Percentiles rank a stretch among this genome's conserved stretches.
Evolutionary conservation across 2,113 vertebrate species (phyloP).

Genomic region (Aptenodytes patagonicus): DNA sequence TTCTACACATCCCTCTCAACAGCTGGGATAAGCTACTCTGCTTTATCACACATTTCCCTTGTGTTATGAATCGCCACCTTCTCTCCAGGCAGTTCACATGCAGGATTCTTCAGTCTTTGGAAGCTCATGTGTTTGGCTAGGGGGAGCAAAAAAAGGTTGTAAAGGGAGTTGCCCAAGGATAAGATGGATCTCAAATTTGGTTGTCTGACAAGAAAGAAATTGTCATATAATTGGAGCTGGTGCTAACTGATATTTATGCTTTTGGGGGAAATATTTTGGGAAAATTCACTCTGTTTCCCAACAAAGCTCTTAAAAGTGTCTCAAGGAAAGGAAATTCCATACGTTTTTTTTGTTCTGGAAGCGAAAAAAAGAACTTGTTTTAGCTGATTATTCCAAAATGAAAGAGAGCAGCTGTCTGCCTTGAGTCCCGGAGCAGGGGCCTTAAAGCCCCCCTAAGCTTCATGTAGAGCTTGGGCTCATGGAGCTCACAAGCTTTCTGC

Average conservation of each 20-base stretch:
- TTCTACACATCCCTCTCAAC: constrained; percentile 55
- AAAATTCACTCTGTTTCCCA: constrained; percentile 27
- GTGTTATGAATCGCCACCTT: constrained; percentile 51
- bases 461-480: background rate
- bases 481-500: background rate
- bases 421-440: background rate
- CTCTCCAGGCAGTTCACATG: background rate
- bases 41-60: constrained; percentile 48
- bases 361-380: background rate
- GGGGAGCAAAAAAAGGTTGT: background rate
- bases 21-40: constrained; percentile 62
- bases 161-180: background rate
- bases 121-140: background rate
- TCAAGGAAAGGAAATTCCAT: constrained; percentile 52
- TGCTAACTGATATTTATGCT: constrained; percentile 8
- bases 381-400: constrained; percentile 31
- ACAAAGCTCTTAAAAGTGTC: constrained; percentile 7
- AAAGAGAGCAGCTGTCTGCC: constrained; percentile 37
- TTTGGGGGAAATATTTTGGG: constrained; percentile 23
- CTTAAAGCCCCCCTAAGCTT: background rate
- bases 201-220: constrained; percentile 11
- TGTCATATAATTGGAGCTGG: background rate
- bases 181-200: background rate
- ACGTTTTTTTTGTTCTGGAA: background rate
- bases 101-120: constrained; percentile 27